phyloP scores from a whole-genome alignment of 2,113 vertebrate genomes.

The Cheirogaleus medius region DNA sequence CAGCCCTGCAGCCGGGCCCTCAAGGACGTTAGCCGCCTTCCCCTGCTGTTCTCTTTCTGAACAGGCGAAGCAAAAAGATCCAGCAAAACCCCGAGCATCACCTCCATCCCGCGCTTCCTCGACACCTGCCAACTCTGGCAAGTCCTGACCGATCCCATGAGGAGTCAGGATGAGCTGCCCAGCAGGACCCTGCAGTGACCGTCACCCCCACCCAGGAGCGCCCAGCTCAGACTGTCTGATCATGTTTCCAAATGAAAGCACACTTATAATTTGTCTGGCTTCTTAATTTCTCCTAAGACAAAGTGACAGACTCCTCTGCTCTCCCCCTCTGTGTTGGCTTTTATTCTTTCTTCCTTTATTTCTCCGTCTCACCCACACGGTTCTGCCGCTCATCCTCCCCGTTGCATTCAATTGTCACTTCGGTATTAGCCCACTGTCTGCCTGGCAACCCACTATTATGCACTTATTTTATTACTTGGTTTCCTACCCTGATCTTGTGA shows the following conservation, averaged over 20 bases:
- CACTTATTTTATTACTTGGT: constrained; percentile 57
- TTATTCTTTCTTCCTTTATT: constrained; percentile 29
- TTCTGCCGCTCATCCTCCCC: background rate
- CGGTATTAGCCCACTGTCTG: constrained; percentile 30
- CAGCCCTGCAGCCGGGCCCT: fast-evolving
- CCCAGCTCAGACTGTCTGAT: constrained; percentile 44
- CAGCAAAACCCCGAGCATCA: fast-evolving
- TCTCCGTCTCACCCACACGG: background rate
- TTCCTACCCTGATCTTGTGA: constrained; percentile 24
- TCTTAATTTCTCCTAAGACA: constrained; percentile 55
- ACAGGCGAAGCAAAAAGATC: background rate
- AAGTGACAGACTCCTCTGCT: constrained; percentile 20
- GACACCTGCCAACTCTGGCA: background rate
- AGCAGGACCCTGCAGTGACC: fast-evolving
- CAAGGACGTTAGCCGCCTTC: fast-evolving
- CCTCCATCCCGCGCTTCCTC: fast-evolving
- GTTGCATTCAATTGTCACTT: background rate
- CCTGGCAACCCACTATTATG: constrained; percentile 31
- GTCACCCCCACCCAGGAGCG: background rate
- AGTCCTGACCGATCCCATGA: background rate
- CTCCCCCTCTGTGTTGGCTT: constrained; percentile 46
- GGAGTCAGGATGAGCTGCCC: fast-evolving
- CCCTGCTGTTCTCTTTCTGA: background rate
- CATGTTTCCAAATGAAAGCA: constrained; percentile 15
- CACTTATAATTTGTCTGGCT: constrained; percentile 59